Evolutionary conservation across 2,888 invertebrate genomes (phyloP).

Genomic region (Zhengitettix transpicula): DNA sequence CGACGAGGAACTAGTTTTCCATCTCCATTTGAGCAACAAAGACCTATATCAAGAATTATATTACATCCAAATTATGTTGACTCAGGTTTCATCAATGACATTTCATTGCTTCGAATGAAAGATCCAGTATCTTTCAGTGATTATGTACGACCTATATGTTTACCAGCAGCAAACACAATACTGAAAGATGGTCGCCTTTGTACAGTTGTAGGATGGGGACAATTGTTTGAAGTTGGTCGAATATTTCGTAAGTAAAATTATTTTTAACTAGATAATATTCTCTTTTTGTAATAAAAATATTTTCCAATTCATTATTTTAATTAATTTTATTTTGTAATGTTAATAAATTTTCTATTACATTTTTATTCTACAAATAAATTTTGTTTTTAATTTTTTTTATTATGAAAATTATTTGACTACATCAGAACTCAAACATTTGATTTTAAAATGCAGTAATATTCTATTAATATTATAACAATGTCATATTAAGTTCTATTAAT

Average conservation of each 20-base stretch:
- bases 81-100: constrained; percentile 61
- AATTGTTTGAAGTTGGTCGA: constrained; percentile 58
- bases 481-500: no score
- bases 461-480: no score
- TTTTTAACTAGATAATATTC: background rate
- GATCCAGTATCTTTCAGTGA: constrained; percentile 41
- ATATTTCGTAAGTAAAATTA: constrained; percentile 53
- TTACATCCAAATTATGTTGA: constrained; percentile 60
- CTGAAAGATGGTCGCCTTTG: constrained; percentile 49
- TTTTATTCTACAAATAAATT: no score
- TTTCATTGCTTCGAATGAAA: constrained; percentile 47
- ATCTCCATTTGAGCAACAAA: constrained; percentile 56
- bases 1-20: constrained; percentile 54
- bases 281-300: background rate
- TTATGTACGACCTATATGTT: constrained; percentile 44
- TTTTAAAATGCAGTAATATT: no score
- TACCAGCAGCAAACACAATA: constrained; percentile 40
- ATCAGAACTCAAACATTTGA: no score
- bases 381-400: no score
- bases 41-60: constrained; percentile 44
- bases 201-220: constrained; percentile 70
- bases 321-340: no score
- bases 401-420: no score
- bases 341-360: no score
- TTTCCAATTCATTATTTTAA: background rate